Evolutionary conservation across 2,888 invertebrate genomes (phyloP), one percentile per base, ranked within the genome.

Genomic region (Clivina fossor): DNA sequence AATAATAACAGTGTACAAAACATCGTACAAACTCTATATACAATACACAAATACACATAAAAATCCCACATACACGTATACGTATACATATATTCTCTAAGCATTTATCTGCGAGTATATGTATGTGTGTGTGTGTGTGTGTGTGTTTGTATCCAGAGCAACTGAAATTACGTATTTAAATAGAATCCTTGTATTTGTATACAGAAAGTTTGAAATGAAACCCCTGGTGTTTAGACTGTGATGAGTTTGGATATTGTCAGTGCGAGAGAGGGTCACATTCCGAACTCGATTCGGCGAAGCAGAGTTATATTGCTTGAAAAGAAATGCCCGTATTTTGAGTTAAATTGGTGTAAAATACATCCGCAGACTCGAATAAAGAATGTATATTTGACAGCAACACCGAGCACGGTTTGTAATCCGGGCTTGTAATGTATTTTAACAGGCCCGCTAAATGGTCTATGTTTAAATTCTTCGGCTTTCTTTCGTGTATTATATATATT

Each of bases 321-420:
- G 55, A 55, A 55, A 55, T 55, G 55, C 38, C 40, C 55, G 55
- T 55, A 55, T 55, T 55, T 55, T 55, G 47, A 47, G 55, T 55
- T 55, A 55, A 55, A 55, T 55, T 55, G 55, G 55, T 55, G 55
- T 55, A 55, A 55, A 55, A 55, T 55, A 55, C 55, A 55, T 55
- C 47, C 55, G 22, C 55, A 47, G 38, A 47, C 24, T 38, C 37
- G 38, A 53, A 53, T 53, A 54, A 54, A 55, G 55, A 55, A 55
- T 55, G 38, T 55, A 55, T 55, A 55, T 55, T 46, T 55, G 55
- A 55, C 55, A 55, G 55, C n/a, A n/a, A n/a, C n/a, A n/a, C n/a
- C n/a, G 15, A 24, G 26, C 33, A 37, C 20, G 33, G 40, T 33
- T 37, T 43, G 43, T 44, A 53, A 53, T 53, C 53, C 53, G 5